These are phyloP conservation scores for Drosophila nigritarsus DNA, from an alignment of 2,888 invertebrate genomes.

Conservation along the genomic window DNA sequence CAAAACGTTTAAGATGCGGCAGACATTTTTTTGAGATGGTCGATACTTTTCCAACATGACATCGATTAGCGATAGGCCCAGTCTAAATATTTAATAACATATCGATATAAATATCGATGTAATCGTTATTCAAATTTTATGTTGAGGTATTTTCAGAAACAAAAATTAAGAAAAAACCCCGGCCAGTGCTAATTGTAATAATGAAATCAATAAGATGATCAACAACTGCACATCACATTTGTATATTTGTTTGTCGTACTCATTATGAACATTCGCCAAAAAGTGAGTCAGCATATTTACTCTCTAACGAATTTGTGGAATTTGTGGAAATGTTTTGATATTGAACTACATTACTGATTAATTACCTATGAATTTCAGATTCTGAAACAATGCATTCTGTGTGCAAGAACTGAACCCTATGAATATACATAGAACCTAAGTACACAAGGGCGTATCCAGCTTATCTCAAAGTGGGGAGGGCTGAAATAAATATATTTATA, in stretches of 20 bases:
- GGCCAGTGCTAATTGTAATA: conserved; percentile 43
- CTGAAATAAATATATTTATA: background rate
- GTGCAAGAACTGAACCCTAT: conserved; percentile 41
- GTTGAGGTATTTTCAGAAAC: conserved; percentile 19
- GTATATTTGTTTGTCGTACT: conserved; percentile 32
- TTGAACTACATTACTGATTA: conserved; percentile 22
- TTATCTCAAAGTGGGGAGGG: background rate
- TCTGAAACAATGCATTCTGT: conserved; percentile 30
- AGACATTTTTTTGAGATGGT: conserved; percentile 63
- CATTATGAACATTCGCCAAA: conserved; percentile 31
- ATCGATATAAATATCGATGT: conserved; percentile 25
- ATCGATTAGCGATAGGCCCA: conserved; percentile 22
- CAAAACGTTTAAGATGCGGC: conserved; percentile 77
- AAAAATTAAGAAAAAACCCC: conserved; percentile 28
- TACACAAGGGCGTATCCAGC: background rate
- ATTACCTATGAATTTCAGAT: conserved; percentile 14
- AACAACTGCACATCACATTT: conserved; percentile 25
- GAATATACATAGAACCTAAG: background rate
- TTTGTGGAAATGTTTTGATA: conserved; percentile 30
- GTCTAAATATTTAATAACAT: background rate
- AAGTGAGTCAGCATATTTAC: conserved; percentile 44
- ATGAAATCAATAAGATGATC: conserved; percentile 37
- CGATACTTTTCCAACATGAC: conserved; percentile 25
- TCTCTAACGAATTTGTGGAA: conserved; percentile 8
- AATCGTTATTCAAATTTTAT: conserved; percentile 12